Evolutionary conservation across 2,797 vertebrate species (phyloP), one percentile per base, ranked within the genome.

Genomic region (Pelochelys cantorii): DNA sequence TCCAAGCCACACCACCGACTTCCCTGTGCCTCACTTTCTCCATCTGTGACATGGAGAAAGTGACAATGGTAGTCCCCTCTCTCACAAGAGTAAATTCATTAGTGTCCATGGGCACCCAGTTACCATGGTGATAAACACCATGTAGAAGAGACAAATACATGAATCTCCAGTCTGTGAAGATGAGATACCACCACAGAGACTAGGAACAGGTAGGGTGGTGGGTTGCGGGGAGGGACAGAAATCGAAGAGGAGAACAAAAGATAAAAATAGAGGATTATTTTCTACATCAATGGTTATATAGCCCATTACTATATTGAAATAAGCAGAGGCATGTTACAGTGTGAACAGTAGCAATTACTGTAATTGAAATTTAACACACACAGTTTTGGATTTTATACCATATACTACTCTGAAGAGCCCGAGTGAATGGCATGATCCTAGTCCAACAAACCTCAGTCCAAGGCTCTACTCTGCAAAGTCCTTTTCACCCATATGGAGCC

Each of bases 211-310:
- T 77, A 60, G 55, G n/a, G 27, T 17, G 4, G n/a, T 71, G 65
- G 65, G 65, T 37, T 42, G 15, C 2, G 23, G n/a, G 25, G 23
- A 60, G 37, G 11, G 42, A 48, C 25, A 81, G 27, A 9, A 18
- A 62, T 78, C 5, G 12, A n/a, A 52, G 77, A 42, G 60, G 25
- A 56, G 34, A 79, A 80, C 60, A 60, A 56, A 29, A 83, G 87
- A 83, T 62, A 82, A 86, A 84, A 59, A 18, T 48, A n/a, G 78
- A 31, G 37, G 42, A 84, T 81, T 84, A 84, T 93, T 84, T 93
- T 80, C 37, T 20, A 80, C 48, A 75, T 83, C 71, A 60, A 86
- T 31, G 53, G 18, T 31, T 75, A 27, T 52, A 29, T 77, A 15
- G 42, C 37, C 25, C 74, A 77, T 52, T 17, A 52, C 25, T 77